Evolutionary conservation across 2,797 vertebrate genomes (phyloP).

Genomic region (Girardinus metallicus): DNA sequence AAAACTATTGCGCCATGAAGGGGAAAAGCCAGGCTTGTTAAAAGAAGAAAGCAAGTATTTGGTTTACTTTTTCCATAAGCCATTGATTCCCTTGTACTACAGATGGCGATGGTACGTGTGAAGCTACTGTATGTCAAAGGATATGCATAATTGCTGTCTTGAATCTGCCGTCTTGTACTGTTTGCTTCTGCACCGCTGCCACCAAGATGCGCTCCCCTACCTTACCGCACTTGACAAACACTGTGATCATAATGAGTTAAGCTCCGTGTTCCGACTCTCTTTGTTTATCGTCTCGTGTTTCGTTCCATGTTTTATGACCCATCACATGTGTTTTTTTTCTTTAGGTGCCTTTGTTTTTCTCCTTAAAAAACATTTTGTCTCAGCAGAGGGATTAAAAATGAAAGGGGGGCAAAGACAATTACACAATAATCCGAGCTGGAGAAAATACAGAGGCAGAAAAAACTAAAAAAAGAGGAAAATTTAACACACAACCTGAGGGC

Average conservation of each 20-base stretch:
- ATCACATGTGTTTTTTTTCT: constrained; percentile 60
- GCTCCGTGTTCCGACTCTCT: constrained; percentile 24
- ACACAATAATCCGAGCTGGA: constrained; percentile 64
- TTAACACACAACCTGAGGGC: constrained; percentile 78
- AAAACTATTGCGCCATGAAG: background rate
- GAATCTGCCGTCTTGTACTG: constrained; percentile 23
- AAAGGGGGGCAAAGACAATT: constrained; percentile 72
- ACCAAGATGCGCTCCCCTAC: constrained; percentile 25
- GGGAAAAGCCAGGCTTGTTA: background rate
- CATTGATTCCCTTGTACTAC: constrained; percentile 14
- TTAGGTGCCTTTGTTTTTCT: constrained; percentile 57
- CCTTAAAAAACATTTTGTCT: constrained; percentile 69
- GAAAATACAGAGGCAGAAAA: constrained; percentile 12
- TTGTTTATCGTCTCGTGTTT: constrained; percentile 46
- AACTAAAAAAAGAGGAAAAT: constrained; percentile 40
- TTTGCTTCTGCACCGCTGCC: constrained; percentile 6
- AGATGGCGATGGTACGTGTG: constrained; percentile 13
- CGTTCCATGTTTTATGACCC: constrained; percentile 47
- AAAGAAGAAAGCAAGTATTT: constrained; percentile 17
- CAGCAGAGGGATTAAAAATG: constrained; percentile 74
- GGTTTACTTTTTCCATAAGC: constrained; percentile 12
- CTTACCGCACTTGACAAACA: constrained; percentile 51
- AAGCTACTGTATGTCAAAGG: constrained; percentile 21
- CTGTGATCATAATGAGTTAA: constrained; percentile 48
- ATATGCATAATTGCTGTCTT: constrained; percentile 48